These are phyloP conservation scores for Glyptemys insculpta DNA, from an alignment of 2,797 vertebrate species.

Conservation along the genomic window DNA sequence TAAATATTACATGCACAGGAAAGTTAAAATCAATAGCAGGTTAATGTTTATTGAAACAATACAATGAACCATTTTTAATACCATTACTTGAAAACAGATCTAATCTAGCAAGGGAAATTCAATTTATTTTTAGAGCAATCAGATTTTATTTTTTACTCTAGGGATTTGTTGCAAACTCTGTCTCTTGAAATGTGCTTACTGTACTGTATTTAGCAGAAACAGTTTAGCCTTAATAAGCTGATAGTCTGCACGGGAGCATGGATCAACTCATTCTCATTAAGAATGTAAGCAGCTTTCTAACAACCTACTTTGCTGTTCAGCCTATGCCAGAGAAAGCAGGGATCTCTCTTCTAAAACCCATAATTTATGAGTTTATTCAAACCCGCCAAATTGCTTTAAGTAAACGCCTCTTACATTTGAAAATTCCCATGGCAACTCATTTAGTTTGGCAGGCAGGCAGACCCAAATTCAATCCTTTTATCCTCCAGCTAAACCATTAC, in stretches of 20 bases:
- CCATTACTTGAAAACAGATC: slow-evolving; percentile 75
- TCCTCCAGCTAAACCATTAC: slow-evolving; percentile 84
- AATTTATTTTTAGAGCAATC: slow-evolving; percentile 74
- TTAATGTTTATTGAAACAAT: slow-evolving; percentile 82
- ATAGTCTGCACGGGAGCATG: slow-evolving; percentile 63
- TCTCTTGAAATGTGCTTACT: slow-evolving; percentile 77
- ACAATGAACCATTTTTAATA: slow-evolving; percentile 75
- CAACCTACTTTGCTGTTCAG: slow-evolving; percentile 72
- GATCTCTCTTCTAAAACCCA: slow-evolving; percentile 77
- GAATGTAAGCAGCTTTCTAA: slow-evolving; percentile 77
- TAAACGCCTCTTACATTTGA: slow-evolving; percentile 83
- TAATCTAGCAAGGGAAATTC: slow-evolving; percentile 77
- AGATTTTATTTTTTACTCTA: slow-evolving; percentile 75
- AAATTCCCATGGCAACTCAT: slow-evolving; percentile 87
- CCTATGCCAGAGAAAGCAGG: slow-evolving; percentile 71
- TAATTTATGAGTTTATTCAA: slow-evolving; percentile 86
- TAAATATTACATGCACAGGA: slow-evolving; percentile 69
- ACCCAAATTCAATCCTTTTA: slow-evolving; percentile 85
- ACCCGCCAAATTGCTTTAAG: slow-evolving; percentile 83
- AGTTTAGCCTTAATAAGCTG: slow-evolving; percentile 79
- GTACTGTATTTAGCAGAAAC: slow-evolving; percentile 73
- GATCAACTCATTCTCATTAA: slow-evolving; percentile 80
- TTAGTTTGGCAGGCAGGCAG: slow-evolving; percentile 83
- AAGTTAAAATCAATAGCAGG: slow-evolving; percentile 73
- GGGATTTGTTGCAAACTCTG: slow-evolving; percentile 74